Base-by-base conservation (phyloP, 2,797 vertebrate genomes). In the Helarctos malayanus region DNA sequence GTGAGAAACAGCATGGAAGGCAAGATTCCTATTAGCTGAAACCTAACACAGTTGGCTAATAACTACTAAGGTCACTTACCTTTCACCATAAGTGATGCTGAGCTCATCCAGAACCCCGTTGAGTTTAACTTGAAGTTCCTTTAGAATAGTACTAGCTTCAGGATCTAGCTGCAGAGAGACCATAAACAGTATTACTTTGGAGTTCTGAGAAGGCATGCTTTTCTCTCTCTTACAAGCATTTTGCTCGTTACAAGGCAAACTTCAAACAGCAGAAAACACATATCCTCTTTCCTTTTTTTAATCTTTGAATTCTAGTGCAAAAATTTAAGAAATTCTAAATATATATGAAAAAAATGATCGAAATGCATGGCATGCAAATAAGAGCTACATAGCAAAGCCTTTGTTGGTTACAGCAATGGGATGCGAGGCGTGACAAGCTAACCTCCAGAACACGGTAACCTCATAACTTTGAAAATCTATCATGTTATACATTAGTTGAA, bases 121-220 rank as follows among this genome's bases (percentile, higher is more conserved):
- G 96, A 99, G 99, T 98, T 99, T 99, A 97, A 99, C 99, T 98
- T 99, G 99, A 95, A 99, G 99, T 98, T 99, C 99, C 98, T 99
- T 99, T 23, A 99, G 99, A 97, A 99, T 98, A 93, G 98, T 97
- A 90, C 99, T 99, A 86, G 99, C 99, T 98, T 99, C 99, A 23
- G 99, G 98, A 98, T 99, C 99, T 99, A 99, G 97, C 99, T 99
- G 99, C 88, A 98, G 98, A 98, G 97, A 98, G 94, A 98, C 45
- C 65, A 94, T 2, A 88, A 95, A 52, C 13, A 84, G n/a, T 7
- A 56, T 98, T 81, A 95, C 57, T 91, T 45, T 32, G 81, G 80
- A 45, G 57, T 90, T 91, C 57, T 82, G 54, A 96, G 76, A 80
- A 81, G 56, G 18, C 5, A n/a, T 19, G 3, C 1, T 19, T 57